phyloP scores from a whole-genome alignment of 2,113 vertebrate species.

The Agelaius phoeniceus region DNA sequence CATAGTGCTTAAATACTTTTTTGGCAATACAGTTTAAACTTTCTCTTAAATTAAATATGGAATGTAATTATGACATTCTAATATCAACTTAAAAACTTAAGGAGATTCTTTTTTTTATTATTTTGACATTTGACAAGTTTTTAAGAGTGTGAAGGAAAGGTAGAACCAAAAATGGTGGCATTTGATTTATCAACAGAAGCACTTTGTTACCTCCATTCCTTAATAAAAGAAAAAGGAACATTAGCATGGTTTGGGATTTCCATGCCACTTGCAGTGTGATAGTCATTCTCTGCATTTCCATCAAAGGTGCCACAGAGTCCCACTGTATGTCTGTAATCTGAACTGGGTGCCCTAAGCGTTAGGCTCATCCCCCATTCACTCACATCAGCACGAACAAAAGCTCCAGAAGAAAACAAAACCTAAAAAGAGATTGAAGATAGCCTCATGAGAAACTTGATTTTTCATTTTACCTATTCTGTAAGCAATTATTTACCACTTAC shows the following conservation, averaged over 20 bases:
- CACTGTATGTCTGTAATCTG: slow-evolving; percentile 81
- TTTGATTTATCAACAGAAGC: not conserved
- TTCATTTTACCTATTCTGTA: not conserved
- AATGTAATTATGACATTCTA: not conserved
- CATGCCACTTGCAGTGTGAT: slow-evolving; percentile 75
- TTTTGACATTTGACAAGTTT: not conserved
- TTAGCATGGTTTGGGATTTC: slow-evolving; percentile 51
- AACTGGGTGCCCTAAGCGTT: slow-evolving; percentile 81
- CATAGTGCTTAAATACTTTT: not conserved
- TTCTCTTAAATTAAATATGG: not conserved
- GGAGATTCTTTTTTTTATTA: not conserved
- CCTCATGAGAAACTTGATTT: not conserved
- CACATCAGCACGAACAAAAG: slow-evolving; percentile 87
- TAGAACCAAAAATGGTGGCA: not conserved
- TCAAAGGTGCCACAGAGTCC: slow-evolving; percentile 92
- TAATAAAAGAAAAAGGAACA: slow-evolving; percentile 76
- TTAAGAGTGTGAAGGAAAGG: not conserved
- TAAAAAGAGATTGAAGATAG: slow-evolving; percentile 39
- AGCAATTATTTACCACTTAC: slow-evolving; percentile 71
- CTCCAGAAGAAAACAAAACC: slow-evolving; percentile 88
- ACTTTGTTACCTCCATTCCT: slow-evolving; percentile 85
- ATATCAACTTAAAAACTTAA: not conserved
- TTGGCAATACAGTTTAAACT: not conserved
- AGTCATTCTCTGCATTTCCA: slow-evolving; percentile 82
- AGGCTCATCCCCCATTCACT: slow-evolving; percentile 91